Evolutionary conservation across 2,888 invertebrate species (phyloP), one percentile per base, ranked within the genome.

Genomic region (Machimus rusticus): DNA sequence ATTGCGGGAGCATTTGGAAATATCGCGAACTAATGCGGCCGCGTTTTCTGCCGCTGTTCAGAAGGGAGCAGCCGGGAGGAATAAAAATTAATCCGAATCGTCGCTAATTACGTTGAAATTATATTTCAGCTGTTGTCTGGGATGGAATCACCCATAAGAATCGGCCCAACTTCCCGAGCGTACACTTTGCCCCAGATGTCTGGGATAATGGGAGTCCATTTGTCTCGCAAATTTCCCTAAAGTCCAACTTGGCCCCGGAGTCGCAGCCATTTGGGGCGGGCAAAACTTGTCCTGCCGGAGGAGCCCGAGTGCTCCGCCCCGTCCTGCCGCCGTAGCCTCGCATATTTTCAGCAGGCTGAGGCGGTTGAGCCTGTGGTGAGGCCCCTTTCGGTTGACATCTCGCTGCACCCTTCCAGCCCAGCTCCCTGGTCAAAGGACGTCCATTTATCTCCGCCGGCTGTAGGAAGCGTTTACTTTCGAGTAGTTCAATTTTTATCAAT

Each of bases 401-500:
- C 9, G 34, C 12, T 74, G 74, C 84, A 84, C 19, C 39, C 5
- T 4, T 43, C 43, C n/a, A 28, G n/a, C 34, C 5, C n/a, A 19
- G 46, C 16, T 43, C 34, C 34, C 5, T 19, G 46, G 85, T 74
- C 85, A 85, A 85, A 85, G 74, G 85, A 74, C 85, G 37, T 46
- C 74, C 74, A 85, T 85, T 85, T 85, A 85, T 85, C 85, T 85
- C 74, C 2, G 66, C 19, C 31, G 31, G 74, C 37, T 74, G 84
- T 66, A 84, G 39, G 74, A 46, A 51, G 51, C 51, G 66, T 66
- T 46, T 66, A 34, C 34, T 46, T 74, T 85, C 74, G 74, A 74
- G 74, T 39, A 74, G 43, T 85, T 85, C 85, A 85, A 85, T 85
- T 85, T 85, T 85, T 85, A 85, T 85, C 85, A 85, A 85, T 85